Percentiles rank a stretch among this genome's conserved stretches.
Conservation (phyloP, 2,888 invertebrate genomes). For the Marronus borbonicus region DNA sequence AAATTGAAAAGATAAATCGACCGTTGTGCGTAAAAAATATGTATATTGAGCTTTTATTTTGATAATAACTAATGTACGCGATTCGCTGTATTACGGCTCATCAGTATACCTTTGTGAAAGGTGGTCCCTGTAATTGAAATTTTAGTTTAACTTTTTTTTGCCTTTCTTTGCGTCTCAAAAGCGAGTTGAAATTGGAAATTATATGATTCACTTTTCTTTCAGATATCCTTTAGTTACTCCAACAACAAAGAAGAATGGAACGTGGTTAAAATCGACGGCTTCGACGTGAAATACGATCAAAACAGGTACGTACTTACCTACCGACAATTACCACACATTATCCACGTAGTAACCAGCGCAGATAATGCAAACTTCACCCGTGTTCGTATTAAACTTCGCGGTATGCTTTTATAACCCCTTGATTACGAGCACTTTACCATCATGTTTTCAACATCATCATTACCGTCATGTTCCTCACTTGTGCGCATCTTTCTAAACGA, state of each 20-base stretch:
- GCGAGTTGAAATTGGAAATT: too few species aligned
- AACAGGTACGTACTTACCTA: slow-evolving; percentile 77
- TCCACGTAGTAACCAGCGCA: background rate
- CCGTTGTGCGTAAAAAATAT: too few species aligned
- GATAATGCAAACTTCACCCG: background rate
- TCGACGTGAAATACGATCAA: slow-evolving; percentile 85
- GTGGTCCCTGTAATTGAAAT: too few species aligned
- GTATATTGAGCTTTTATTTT: too few species aligned
- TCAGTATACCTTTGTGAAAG: too few species aligned
- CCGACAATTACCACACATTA: background rate
- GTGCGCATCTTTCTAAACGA: slow-evolving; percentile 26
- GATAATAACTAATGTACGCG: too few species aligned
- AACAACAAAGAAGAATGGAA: slow-evolving; percentile 88
- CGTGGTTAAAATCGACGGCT: slow-evolving; percentile 88
- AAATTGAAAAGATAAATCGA: slow-evolving; percentile 9
- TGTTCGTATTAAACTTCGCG: background rate
- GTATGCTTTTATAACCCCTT: background rate
- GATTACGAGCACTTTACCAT: slow-evolving; percentile 22
- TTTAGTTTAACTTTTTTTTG: too few species aligned
- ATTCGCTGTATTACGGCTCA: too few species aligned
- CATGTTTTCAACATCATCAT: slow-evolving; percentile 8
- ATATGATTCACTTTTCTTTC: slow-evolving; percentile 61
- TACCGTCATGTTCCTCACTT: background rate
- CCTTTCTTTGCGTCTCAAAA: too few species aligned
- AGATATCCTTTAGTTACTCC: slow-evolving; percentile 91